A percentile compares a stretch with the other conserved stretches of the same genome.
phyloP scores from a whole-genome alignment of 2,797 vertebrate genomes.

The Hypotaenidia okinawae region DNA sequence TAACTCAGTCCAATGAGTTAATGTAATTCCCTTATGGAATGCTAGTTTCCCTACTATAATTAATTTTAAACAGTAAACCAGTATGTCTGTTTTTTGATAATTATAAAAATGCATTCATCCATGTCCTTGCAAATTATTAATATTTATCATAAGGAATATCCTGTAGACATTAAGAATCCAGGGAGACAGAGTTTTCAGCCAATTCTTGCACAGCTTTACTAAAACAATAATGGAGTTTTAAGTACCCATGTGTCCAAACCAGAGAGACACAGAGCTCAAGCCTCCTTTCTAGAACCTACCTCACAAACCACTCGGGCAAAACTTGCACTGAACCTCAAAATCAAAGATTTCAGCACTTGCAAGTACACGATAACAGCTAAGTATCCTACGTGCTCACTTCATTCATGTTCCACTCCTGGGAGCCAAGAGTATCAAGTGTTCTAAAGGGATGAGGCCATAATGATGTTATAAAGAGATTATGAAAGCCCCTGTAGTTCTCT shows the following conservation, averaged over 20 bases:
- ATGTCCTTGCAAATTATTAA: constrained; percentile 69
- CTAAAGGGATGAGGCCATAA: constrained; percentile 37
- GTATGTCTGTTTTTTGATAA: constrained; percentile 62
- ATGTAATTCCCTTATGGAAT: constrained; percentile 66
- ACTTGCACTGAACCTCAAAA: background rate
- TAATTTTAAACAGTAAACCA: constrained; percentile 63
- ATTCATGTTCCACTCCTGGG: background rate
- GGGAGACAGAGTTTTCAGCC: constrained; percentile 60
- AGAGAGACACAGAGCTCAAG: background rate
- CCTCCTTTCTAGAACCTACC: background rate
- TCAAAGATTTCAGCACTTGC: constrained; percentile 6
- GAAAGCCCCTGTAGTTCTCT: background rate
- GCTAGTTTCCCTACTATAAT: constrained; percentile 62
- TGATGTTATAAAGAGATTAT: constrained; percentile 48
- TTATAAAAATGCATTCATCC: constrained; percentile 60
- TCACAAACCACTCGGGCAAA: background rate
- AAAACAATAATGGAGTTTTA: constrained; percentile 39
- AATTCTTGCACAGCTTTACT: constrained; percentile 45
- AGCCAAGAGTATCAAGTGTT: constrained; percentile 24
- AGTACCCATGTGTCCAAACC: constrained; percentile 28
- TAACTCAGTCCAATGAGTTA: constrained; percentile 61
- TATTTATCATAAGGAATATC: constrained; percentile 75
- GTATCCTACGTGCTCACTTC: background rate
- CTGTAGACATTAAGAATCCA: constrained; percentile 70
- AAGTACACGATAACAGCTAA: background rate